These are phyloP conservation scores for Condylura cristata DNA, from an alignment of 2,113 vertebrate genomes.

Conservation along the genomic window DNA sequence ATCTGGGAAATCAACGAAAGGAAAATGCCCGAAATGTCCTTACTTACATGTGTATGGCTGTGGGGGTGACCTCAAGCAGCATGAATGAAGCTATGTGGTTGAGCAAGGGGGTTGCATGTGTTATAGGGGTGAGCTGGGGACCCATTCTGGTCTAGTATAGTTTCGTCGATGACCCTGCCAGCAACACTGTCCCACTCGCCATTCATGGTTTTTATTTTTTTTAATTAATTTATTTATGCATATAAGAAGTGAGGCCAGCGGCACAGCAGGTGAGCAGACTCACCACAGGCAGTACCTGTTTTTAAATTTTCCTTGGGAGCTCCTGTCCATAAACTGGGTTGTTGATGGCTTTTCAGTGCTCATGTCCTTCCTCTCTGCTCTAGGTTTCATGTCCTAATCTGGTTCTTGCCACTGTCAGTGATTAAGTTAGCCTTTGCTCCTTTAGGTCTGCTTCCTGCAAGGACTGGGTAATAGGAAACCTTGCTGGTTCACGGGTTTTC, in stretches of 20 bases:
- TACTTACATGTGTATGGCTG: no score
- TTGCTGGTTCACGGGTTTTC: not conserved
- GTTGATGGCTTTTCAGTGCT: not conserved
- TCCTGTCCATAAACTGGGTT: no score
- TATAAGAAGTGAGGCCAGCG: no score
- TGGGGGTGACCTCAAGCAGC: no score
- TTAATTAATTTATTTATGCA: no score
- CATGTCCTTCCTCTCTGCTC: not conserved
- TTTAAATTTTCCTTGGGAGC: not conserved
- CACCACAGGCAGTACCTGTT: no score
- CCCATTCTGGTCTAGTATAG: accelerated
- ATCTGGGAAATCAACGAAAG: not conserved
- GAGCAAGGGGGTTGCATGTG: not conserved
- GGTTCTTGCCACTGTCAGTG: not conserved
- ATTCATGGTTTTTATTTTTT: no score
- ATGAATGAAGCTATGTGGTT: accelerated
- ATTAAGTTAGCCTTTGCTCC: not conserved
- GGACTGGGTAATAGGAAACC: not conserved
- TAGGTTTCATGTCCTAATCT: not conserved
- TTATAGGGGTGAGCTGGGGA: not conserved
- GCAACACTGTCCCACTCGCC: not conserved
- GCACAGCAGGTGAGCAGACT: no score
- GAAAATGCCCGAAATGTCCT: not conserved
- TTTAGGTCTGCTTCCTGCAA: not conserved
- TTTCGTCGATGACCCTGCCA: no score